Evolutionary conservation across 1,140 invertebrate genomes (phyloP), one percentile per base, ranked within the genome.

Genomic region (Lordiphosa clarofinis): DNA sequence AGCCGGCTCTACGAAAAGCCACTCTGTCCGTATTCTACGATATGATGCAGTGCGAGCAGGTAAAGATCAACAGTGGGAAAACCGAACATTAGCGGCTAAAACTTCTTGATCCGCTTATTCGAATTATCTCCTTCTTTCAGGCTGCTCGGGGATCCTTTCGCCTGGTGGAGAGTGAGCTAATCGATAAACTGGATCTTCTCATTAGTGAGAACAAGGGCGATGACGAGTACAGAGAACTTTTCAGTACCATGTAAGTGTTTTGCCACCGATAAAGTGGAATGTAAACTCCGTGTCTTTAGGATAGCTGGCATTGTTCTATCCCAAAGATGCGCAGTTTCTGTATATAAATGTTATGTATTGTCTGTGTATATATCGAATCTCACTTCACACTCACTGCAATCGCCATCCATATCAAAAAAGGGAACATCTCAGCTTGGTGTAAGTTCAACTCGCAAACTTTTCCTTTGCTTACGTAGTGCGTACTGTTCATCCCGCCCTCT

Each of bases 1-100:
- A 98, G 86, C 92, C 92, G 56, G 94, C 96, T 72, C 88, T 99
- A 11, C 91, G 97, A 4, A 95, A 97, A 81, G 95, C 96, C 0
- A 98, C 97, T 0, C 91, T 99, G 11, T 95, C 96, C 7, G 97
- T 99, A 24, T 97, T 99, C 75, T 99, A 98, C 84, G 97, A 99
- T 82, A 97, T 99, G 94, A 98, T 99, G 95, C 95, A 97, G 64
- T 96, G 94, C 84, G 98, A 99, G 86, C 94, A 97, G 57, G 92
- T 93, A 60, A 56, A 4, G 21, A 21, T 21, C 4, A 21, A 21
- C 21, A 21, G 21, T 21, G 21, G 0, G 21, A 4, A 24, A 19
- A 19, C 19, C 19, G 19, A 19, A 3, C 19, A 3, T 19, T 19
- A 19, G 19, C 2, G 19, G 2, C 3, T 4, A 4, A 19, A 19